These are phyloP conservation scores for Phoenicopterus ruber DNA, from an alignment of 2,113 vertebrate genomes.

Conservation along the genomic window DNA sequence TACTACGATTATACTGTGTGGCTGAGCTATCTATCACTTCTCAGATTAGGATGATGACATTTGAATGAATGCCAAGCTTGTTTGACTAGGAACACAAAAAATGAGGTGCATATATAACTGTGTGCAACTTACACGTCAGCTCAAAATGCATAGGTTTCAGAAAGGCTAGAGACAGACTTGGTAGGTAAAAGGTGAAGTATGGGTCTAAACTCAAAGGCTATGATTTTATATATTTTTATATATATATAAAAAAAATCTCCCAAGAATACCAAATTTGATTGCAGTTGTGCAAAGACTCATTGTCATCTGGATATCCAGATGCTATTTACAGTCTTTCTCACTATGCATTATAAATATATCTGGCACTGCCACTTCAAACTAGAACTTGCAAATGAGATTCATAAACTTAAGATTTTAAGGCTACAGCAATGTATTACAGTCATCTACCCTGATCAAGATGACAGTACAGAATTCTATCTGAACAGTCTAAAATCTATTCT, in stretches of 20 bases:
- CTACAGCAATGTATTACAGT: background rate
- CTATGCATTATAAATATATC: background rate
- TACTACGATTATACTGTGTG: background rate
- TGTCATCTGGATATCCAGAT: background rate
- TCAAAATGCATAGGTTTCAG: background rate
- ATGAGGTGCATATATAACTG: background rate
- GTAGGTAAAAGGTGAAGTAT: background rate
- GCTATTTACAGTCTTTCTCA: slow-evolving; percentile 5
- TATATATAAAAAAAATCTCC: background rate
- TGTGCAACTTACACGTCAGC: background rate
- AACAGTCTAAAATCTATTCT: background rate
- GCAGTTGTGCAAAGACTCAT: background rate
- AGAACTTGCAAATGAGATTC: background rate
- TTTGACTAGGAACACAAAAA: background rate
- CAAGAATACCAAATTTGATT: background rate
- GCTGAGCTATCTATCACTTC: background rate
- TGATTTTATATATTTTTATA: background rate
- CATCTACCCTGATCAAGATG: background rate
- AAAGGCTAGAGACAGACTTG: background rate
- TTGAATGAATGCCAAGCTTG: background rate
- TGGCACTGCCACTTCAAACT: background rate
- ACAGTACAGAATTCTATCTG: background rate
- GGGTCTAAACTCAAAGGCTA: background rate
- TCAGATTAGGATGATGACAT: background rate
- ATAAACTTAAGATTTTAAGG: background rate